phyloP scores from a whole-genome alignment of 2,888 invertebrate genomes.

The Xylota segnis region DNA sequence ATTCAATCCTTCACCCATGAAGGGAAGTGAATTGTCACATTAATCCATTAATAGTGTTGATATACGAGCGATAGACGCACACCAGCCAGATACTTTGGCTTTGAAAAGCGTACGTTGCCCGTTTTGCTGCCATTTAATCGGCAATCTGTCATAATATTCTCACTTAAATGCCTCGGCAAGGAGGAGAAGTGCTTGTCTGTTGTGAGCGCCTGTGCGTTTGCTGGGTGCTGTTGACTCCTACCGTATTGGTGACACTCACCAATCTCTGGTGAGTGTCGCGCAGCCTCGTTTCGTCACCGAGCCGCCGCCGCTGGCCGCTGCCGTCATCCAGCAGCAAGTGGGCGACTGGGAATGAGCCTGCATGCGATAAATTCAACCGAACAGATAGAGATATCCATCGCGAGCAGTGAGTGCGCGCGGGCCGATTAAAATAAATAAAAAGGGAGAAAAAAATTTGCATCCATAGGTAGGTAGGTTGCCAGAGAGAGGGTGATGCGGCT shows the following conservation, averaged over 20 bases:
- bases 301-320: no score
- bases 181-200: not conserved
- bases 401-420: slow-evolving; percentile 45
- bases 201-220: slow-evolving; percentile 3
- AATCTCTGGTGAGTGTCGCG: slow-evolving; percentile 46
- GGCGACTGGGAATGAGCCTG: slow-evolving; percentile 59
- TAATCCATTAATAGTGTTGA: slow-evolving; percentile 56
- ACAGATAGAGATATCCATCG: slow-evolving; percentile 71
- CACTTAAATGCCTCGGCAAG: slow-evolving; percentile 27
- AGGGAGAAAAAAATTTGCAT: slow-evolving; percentile 44
- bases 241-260: slow-evolving; percentile 56
- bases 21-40: slow-evolving; percentile 61
- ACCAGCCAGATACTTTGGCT: not conserved
- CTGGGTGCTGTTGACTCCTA: slow-evolving; percentile 55
- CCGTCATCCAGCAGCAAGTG: slow-evolving; percentile 14
- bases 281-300: slow-evolving; percentile 59
- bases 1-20: slow-evolving; percentile 17
- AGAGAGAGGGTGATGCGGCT: not conserved
- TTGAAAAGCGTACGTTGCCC: slow-evolving; percentile 20
- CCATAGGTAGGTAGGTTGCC: not conserved
- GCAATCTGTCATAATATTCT: slow-evolving; percentile 67
- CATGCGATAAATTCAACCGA: slow-evolving; percentile 54
- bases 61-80: slow-evolving; percentile 1
- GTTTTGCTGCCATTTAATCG: slow-evolving; percentile 51
- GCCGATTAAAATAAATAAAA: slow-evolving; percentile 54